Evolutionary conservation across 1,140 invertebrate genomes (phyloP).

Genomic region (Anoplolepis gracilipes): DNA sequence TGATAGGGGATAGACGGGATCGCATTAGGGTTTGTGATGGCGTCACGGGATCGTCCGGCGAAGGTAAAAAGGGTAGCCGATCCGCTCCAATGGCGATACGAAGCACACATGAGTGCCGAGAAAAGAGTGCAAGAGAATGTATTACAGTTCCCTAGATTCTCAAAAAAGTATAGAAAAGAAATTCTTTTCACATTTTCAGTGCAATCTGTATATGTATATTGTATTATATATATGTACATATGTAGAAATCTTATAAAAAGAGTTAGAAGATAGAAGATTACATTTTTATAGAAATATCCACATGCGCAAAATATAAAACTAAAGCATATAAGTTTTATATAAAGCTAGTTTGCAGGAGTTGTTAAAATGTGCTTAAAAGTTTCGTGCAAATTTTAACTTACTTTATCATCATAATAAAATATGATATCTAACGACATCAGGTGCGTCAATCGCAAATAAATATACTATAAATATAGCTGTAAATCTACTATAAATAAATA

Average conservation of each 20-base stretch:
- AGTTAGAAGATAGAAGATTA: not conserved
- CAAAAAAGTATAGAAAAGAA: not conserved
- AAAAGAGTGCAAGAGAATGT: constrained; percentile 2
- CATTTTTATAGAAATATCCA: not conserved
- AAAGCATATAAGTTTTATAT: not conserved
- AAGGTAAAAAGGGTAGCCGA: constrained; percentile 46
- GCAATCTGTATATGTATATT: not conserved
- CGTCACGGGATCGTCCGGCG: not conserved
- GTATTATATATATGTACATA: too few relatives aligned
- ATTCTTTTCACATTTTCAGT: not conserved
- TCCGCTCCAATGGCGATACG: constrained; percentile 3
- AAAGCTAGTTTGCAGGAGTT: not conserved
- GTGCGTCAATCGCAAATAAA: constrained; percentile 2
- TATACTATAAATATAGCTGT: too few relatives aligned
- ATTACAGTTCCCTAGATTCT: constrained; percentile 6
- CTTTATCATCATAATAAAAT: not conserved
- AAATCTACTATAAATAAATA: too few relatives aligned
- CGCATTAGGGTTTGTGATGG: constrained; percentile 58
- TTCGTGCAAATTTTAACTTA: constrained; percentile 14
- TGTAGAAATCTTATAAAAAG: not conserved
- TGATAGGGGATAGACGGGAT: constrained; percentile 61
- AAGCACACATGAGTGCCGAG: constrained; percentile 9
- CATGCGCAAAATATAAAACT: not conserved
- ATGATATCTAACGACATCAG: not conserved
- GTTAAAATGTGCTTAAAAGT: constrained; percentile 11